Conservation (phyloP, 2,113 vertebrate genomes). For the Brachirus orientalis region DNA sequence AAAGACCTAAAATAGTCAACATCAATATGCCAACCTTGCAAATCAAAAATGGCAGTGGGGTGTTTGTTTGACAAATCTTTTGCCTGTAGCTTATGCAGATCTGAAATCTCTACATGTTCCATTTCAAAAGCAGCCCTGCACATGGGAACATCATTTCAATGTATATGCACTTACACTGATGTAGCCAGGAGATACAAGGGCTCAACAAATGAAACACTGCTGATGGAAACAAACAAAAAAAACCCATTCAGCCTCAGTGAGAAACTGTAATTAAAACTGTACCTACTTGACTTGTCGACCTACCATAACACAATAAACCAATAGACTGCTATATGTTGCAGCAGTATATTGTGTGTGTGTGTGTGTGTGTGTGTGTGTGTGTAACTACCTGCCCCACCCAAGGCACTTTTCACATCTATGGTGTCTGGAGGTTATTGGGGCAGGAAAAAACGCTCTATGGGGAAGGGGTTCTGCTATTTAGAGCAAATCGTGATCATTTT, state of each 20-base stretch:
- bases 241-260: neutral
- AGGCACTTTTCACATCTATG: no score
- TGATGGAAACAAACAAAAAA: conserved; percentile 8
- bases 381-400: no score
- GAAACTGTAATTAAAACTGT: neutral
- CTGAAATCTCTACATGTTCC: conserved; percentile 8
- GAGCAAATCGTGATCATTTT: no score
- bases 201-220: conserved; percentile 19
- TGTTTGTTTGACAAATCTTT: conserved; percentile 33
- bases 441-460: no score
- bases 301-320: no score
- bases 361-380: no score
- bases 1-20: conserved; percentile 17
- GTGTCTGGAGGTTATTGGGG: no score
- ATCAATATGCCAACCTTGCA: conserved; percentile 4
- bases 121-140: neutral
- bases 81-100: conserved; percentile 13
- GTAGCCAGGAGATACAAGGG: conserved; percentile 12
- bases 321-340: no score
- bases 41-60: conserved; percentile 21
- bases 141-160: conserved; percentile 38
- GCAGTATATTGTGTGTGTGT: no score
- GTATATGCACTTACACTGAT: neutral
- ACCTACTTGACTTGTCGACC: no score
- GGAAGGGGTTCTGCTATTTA: no score